Evolutionary conservation across 1,140 invertebrate species (phyloP).

Genomic region (Ostrea edulis): DNA sequence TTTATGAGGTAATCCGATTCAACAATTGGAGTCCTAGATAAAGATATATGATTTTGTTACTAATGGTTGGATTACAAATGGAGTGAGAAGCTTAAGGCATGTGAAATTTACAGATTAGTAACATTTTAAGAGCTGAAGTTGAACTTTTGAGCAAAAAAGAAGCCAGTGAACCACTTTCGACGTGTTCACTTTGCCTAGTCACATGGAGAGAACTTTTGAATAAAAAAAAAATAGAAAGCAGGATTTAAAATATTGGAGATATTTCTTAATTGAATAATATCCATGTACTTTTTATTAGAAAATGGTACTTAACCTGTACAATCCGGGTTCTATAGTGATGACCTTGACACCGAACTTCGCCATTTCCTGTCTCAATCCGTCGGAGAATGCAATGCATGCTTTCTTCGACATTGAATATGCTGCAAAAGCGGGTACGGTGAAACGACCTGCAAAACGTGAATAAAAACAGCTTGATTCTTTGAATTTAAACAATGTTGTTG

Average conservation of each 20-base stretch:
- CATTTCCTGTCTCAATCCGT: constrained; percentile 78
- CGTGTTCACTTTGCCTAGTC: too few species aligned
- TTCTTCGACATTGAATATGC: constrained; percentile 93
- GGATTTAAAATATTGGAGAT: too few species aligned
- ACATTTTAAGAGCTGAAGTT: not conserved
- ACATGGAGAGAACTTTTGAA: too few species aligned
- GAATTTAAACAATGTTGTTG: too few species aligned
- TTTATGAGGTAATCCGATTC: constrained; percentile 67
- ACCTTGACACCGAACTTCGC: constrained; percentile 78
- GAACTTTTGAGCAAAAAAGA: too few species aligned
- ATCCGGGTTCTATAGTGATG: constrained; percentile 78
- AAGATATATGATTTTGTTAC: not conserved
- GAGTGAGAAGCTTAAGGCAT: not conserved
- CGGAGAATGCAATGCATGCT: constrained; percentile 83
- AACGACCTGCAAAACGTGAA: constrained; percentile 82
- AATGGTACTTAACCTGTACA: constrained; percentile 74
- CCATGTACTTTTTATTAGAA: not conserved
- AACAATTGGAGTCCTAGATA: constrained; percentile 72
- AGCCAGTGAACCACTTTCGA: too few species aligned
- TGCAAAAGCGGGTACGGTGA: constrained; percentile 87
- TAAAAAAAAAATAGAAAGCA: too few species aligned
- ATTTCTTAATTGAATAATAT: not conserved
- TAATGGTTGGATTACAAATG: not conserved
- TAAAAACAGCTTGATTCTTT: too few species aligned
- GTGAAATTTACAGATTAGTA: not conserved